A percentile compares a stretch with the other conserved stretches of the same genome.
Evolutionary conservation across 2,113 vertebrate species (phyloP).

Genomic region (Tachycineta bicolor): DNA sequence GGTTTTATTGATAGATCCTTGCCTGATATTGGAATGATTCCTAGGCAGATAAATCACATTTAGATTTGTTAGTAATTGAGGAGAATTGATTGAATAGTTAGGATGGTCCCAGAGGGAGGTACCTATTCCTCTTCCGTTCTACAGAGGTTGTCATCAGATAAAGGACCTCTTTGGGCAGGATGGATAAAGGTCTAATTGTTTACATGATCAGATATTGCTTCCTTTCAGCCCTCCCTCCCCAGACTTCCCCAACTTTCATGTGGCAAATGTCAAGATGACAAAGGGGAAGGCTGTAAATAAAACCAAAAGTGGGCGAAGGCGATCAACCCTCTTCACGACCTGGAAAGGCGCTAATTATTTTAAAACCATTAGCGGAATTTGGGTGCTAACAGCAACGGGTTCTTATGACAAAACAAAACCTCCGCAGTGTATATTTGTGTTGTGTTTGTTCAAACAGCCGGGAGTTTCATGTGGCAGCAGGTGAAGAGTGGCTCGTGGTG

Average conservation of each 20-base stretch:
- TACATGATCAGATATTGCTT: conserved; percentile 70
- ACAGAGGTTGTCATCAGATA: conserved; percentile 72
- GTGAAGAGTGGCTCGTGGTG: accelerated
- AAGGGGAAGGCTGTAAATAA: conserved; percentile 11
- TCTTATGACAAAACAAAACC: background rate
- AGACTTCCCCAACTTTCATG: background rate
- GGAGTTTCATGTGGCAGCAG: background rate
- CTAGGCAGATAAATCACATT: conserved; percentile 99
- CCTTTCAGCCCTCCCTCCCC: background rate
- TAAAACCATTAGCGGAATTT: background rate
- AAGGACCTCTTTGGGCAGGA: conserved; percentile 56
- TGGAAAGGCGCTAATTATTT: conserved; percentile 20
- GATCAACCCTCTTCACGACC: background rate
- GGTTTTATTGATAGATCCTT: conserved; percentile 92
- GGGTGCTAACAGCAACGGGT: background rate
- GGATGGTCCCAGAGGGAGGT: conserved; percentile 78
- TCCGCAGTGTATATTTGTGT: background rate
- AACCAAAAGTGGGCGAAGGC: background rate
- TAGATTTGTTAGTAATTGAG: conserved; percentile 99
- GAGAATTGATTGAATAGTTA: conserved; percentile 91
- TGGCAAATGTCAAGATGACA: background rate
- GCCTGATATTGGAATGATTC: conserved; percentile 99
- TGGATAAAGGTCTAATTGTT: conserved; percentile 72
- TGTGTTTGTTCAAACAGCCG: background rate
- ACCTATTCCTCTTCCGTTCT: conserved; percentile 69